Conservation (phyloP, 2,797 vertebrate species). For the Chaenodraco wilsoni region DNA sequence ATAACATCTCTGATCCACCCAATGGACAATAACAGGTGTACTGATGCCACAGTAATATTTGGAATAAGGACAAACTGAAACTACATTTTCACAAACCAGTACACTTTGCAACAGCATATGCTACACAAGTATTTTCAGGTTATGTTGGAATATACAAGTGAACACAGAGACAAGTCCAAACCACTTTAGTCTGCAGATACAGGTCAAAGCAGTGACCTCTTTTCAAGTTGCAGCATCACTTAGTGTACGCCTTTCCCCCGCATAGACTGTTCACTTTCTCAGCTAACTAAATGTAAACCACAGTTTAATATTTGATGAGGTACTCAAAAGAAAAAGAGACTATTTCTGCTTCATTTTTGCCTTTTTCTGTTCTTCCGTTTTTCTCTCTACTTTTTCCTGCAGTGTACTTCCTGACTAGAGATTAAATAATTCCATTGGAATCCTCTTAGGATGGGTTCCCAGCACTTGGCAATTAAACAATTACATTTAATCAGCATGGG, state of each 20-base stretch:
- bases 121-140: constrained; percentile 24
- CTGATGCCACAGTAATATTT: constrained; percentile 18
- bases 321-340: constrained; percentile 52
- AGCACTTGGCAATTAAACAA: constrained; percentile 87
- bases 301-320: constrained; percentile 77
- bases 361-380: constrained; percentile 62
- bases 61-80: constrained; percentile 4
- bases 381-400: constrained; percentile 70
- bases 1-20: constrained; percentile 9
- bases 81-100: constrained; percentile 5
- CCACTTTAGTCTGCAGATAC: constrained; percentile 51
- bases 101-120: constrained; percentile 7
- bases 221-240: constrained; percentile 58
- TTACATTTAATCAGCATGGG: constrained; percentile 88
- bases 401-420: constrained; percentile 83
- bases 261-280: constrained; percentile 58
- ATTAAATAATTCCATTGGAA: constrained; percentile 87
- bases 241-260: constrained; percentile 36
- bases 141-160: constrained; percentile 29
- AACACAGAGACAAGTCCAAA: constrained; percentile 45
- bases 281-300: constrained; percentile 74
- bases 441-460: constrained; percentile 85
- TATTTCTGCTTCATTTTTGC: constrained; percentile 65
- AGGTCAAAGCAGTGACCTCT: constrained; percentile 66
- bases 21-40: constrained; percentile 34